These are phyloP conservation scores for Budorcas taxicolor DNA, from an alignment of 2,113 vertebrate genomes.

Conservation along the genomic window DNA sequence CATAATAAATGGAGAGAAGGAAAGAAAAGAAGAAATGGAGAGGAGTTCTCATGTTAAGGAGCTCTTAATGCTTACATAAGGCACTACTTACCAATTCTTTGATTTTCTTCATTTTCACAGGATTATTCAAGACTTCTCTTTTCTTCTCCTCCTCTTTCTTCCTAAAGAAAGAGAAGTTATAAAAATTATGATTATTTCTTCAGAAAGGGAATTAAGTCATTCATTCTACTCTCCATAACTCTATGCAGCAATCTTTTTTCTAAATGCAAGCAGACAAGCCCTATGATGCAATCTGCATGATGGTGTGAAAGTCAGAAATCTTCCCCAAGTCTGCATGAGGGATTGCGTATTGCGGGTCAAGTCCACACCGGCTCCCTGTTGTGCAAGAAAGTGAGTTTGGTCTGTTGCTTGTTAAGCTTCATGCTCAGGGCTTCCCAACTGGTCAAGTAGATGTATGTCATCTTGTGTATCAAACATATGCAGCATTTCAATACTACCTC, in stretches of 20 bases:
- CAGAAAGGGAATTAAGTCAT: neutral
- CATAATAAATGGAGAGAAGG: neutral
- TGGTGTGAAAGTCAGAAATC: neutral
- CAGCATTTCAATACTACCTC: neutral
- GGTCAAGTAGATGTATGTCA: neutral
- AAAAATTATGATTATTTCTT: neutral
- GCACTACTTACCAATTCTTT: constrained; percentile 88
- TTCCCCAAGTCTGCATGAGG: neutral
- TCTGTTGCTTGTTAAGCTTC: neutral
- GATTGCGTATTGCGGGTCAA: neutral
- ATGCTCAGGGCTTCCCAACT: neutral
- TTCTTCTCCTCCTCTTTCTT: constrained; percentile 97
- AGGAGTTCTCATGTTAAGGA: neutral
- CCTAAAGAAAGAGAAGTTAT: constrained; percentile 72
- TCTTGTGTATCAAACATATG: neutral
- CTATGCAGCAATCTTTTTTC: neutral
- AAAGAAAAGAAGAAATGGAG: neutral
- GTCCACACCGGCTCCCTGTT: neutral
- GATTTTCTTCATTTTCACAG: constrained; percentile 99
- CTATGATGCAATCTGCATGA: neutral
- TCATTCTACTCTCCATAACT: neutral
- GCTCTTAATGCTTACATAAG: neutral
- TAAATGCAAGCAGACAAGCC: neutral
- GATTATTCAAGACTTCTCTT: constrained; percentile 93
- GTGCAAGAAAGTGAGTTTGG: neutral